Evolutionary conservation across 2,888 invertebrate species (phyloP).

Genomic region (Tupiocoris notatus): DNA sequence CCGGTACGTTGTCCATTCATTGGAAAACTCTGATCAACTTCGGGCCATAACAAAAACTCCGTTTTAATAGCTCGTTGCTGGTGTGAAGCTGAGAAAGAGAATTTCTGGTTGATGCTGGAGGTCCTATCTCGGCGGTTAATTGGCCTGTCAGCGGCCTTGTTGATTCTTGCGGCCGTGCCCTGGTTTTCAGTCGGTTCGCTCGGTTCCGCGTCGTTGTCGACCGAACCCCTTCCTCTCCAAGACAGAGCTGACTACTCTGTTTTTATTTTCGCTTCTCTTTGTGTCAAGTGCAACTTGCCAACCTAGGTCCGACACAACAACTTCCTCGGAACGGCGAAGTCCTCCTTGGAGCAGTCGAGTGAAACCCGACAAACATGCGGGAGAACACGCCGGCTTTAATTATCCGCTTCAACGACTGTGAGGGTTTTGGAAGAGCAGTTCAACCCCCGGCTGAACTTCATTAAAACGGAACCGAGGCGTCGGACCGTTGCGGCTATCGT

Average conservation of each 20-base stretch:
- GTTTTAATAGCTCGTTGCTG: background rate
- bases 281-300: background rate
- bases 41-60: slow-evolving; percentile 6
- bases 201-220: background rate
- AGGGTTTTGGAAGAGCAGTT: background rate
- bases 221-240: background rate
- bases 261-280: background rate
- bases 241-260: too few relatives aligned
- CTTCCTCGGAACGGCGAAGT: background rate
- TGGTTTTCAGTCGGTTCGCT: background rate
- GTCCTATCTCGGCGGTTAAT: background rate
- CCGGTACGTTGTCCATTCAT: slow-evolving; percentile 6
- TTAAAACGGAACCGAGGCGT: background rate
- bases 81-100: too few relatives aligned
- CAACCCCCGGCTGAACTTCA: background rate
- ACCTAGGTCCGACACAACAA: background rate
- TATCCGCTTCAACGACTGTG: background rate
- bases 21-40: slow-evolving; percentile 28
- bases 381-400: background rate
- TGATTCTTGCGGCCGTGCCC: background rate
- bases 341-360: background rate
- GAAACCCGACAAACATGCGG: background rate
- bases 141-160: background rate
- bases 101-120: background rate
- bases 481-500: background rate